phyloP scores from a whole-genome alignment of 2,888 invertebrate genomes.

The Phragmatobia fuliginosa region DNA sequence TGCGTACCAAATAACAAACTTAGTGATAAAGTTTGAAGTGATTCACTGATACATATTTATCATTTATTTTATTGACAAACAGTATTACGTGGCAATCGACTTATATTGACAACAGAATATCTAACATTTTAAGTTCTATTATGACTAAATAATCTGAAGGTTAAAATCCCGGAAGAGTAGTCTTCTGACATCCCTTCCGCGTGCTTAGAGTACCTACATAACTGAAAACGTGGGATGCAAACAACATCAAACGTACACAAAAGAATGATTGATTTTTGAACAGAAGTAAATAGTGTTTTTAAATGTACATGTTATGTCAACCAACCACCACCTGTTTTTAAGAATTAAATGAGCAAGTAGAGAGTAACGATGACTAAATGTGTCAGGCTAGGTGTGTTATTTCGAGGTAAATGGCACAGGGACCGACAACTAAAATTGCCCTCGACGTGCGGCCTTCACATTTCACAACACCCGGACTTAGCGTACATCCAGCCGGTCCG shows the following conservation, averaged over 20 bases:
- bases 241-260: slow-evolving; percentile 25
- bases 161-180: slow-evolving; percentile 64
- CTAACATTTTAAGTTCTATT: slow-evolving; percentile 44
- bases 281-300: slow-evolving; percentile 11
- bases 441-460: slow-evolving; percentile 83
- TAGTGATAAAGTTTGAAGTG: slow-evolving; percentile 1
- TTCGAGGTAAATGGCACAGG: slow-evolving; percentile 80
- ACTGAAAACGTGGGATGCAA: slow-evolving; percentile 42
- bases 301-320: background rate
- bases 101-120: slow-evolving; percentile 46
- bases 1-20: background rate
- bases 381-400: slow-evolving; percentile 42
- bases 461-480: slow-evolving; percentile 85
- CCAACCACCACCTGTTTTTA: slow-evolving; percentile 10
- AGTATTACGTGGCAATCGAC: slow-evolving; percentile 33
- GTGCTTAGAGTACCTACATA: slow-evolving; percentile 33
- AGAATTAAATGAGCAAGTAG: slow-evolving; percentile 40
- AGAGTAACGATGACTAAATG: slow-evolving; percentile 32
- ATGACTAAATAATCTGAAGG: slow-evolving; percentile 56
- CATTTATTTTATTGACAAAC: slow-evolving; percentile 21
- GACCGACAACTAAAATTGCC: slow-evolving; percentile 77
- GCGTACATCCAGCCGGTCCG: slow-evolving; percentile 76
- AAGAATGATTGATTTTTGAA: slow-evolving; percentile 14
- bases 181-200: slow-evolving; percentile 50
- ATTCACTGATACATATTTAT: slow-evolving; percentile 11